Evolutionary conservation across 2,113 vertebrate genomes (phyloP).

Genomic region (Notarius quadriscutis): DNA sequence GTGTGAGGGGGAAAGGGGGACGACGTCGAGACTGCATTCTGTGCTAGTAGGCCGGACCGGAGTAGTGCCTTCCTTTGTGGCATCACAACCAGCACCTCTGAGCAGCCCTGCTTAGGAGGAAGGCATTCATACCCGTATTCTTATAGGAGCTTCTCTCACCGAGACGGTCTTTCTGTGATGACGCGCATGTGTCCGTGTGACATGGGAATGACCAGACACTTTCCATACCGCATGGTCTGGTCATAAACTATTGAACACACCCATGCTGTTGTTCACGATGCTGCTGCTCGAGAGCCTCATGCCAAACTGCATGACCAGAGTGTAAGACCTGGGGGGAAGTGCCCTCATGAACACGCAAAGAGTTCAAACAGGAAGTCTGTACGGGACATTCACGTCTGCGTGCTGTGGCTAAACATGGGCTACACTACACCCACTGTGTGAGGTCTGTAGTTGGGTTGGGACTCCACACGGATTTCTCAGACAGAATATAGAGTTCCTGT

Average conservation of each 20-base stretch:
- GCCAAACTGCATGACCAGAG: slow-evolving; percentile 38
- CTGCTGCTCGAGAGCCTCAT: slow-evolving; percentile 51
- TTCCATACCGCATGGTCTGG: slow-evolving; percentile 5
- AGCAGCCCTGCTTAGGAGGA: slow-evolving; percentile 25
- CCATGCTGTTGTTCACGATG: slow-evolving; percentile 25
- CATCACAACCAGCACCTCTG: slow-evolving; percentile 9
- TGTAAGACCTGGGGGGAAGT: slow-evolving; percentile 15
- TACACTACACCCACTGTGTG: slow-evolving; percentile 19
- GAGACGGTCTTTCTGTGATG: neutral
- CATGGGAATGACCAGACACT: slow-evolving; percentile 12
- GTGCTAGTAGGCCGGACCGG: slow-evolving; percentile 25
- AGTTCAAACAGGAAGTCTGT: slow-evolving; percentile 2
- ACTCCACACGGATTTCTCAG: slow-evolving; percentile 1
- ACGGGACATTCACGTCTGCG: neutral
- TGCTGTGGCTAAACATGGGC: neutral
- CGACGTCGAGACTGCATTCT: neutral
- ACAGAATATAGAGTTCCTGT: slow-evolving; percentile 27
- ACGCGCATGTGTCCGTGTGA: neutral
- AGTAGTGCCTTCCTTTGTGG: slow-evolving; percentile 43
- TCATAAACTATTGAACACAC: slow-evolving; percentile 15
- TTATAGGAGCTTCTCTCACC: neutral
- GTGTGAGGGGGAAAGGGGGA: neutral
- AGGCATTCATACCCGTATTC: neutral
- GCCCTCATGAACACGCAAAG: neutral
- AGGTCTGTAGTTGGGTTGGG: slow-evolving; percentile 15